Conservation (phyloP, 2,888 invertebrate species). For the Elegia similella region DNA sequence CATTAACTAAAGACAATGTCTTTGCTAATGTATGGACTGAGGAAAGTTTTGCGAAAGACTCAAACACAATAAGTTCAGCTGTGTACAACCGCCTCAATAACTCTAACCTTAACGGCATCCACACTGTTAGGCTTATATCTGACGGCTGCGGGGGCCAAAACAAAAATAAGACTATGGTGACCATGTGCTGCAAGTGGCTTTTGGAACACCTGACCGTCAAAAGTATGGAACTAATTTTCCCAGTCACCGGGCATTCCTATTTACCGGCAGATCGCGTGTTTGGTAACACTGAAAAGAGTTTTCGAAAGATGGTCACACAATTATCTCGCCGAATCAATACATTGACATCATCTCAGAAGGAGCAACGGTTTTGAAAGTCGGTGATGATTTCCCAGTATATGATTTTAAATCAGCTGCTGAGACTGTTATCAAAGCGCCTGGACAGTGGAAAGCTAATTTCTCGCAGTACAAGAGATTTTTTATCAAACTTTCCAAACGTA, state of each 20-base stretch:
- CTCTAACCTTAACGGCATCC: constrained; percentile 24
- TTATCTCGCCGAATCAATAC: constrained; percentile 8
- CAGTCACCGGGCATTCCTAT: constrained; percentile 30
- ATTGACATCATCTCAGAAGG: neutral
- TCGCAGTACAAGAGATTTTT: neutral
- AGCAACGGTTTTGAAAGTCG: neutral
- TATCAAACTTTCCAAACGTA: neutral
- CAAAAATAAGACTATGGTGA: constrained; percentile 30
- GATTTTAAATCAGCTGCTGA: constrained; percentile 1
- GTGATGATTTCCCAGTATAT: constrained; percentile 6
- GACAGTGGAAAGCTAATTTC: constrained; percentile 7
- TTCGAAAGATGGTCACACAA: too few relatives aligned
- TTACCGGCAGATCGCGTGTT: constrained; percentile 28
- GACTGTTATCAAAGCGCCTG: constrained; percentile 3
- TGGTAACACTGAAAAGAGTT: constrained; percentile 15
- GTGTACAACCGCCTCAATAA: constrained; percentile 23
- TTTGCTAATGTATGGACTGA: constrained; percentile 35
- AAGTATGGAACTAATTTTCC: constrained; percentile 29
- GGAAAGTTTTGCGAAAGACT: constrained; percentile 26
- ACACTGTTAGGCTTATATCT: constrained; percentile 27
- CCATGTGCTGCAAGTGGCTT: constrained; percentile 29
- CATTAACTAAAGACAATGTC: constrained; percentile 31
- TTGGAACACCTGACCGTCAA: constrained; percentile 24
- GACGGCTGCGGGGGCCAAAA: constrained; percentile 35
- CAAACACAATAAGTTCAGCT: constrained; percentile 28